A percentile compares a stretch with the other conserved stretches of the same genome.
Evolutionary conservation across 2,113 vertebrate genomes (phyloP).

Genomic region (Melanostigma gelatinosum): DNA sequence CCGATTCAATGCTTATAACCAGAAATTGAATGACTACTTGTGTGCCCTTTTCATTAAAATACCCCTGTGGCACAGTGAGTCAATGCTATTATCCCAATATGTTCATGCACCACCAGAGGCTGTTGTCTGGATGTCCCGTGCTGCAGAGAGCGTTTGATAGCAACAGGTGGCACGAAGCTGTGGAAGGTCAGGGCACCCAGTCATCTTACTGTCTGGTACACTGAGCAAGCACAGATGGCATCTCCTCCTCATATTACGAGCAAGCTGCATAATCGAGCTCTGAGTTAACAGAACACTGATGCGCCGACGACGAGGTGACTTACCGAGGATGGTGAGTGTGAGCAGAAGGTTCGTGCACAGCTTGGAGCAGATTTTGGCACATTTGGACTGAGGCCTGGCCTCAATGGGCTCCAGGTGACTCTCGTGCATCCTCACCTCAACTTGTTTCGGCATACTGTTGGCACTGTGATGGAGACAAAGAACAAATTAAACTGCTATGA

Average conservation of each 20-base stretch:
- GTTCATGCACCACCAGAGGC: conserved; percentile 40
- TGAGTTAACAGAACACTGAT: conserved; percentile 24
- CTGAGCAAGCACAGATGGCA: conserved; percentile 62
- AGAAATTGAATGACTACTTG: conserved; percentile 5
- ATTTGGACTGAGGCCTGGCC: conserved; percentile 84
- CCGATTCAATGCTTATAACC: conserved; percentile 5
- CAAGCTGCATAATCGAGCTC: conserved; percentile 21
- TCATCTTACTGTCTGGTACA: conserved; percentile 61
- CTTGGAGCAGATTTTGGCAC: conserved; percentile 87
- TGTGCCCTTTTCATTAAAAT: conserved; percentile 36
- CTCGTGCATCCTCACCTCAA: conserved; percentile 97
- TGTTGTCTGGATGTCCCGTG: conserved; percentile 47
- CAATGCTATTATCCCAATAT: conserved; percentile 18
- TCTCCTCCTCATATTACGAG: conserved; percentile 37
- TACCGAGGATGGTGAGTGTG: conserved; percentile 94
- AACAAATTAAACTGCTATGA: background rate
- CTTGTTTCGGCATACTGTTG: conserved; percentile 98
- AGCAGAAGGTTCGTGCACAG: conserved; percentile 94
- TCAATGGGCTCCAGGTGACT: conserved; percentile 92
- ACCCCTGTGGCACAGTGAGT: background rate
- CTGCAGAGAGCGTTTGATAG: conserved; percentile 37
- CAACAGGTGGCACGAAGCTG: conserved; percentile 65
- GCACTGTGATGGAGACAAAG: conserved; percentile 80
- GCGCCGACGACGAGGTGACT: conserved; percentile 46
- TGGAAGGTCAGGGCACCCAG: conserved; percentile 64